Evolutionary conservation across 2,888 invertebrate genomes (phyloP), one percentile per base, ranked within the genome.

Genomic region (Gasteruption jaculator): DNA sequence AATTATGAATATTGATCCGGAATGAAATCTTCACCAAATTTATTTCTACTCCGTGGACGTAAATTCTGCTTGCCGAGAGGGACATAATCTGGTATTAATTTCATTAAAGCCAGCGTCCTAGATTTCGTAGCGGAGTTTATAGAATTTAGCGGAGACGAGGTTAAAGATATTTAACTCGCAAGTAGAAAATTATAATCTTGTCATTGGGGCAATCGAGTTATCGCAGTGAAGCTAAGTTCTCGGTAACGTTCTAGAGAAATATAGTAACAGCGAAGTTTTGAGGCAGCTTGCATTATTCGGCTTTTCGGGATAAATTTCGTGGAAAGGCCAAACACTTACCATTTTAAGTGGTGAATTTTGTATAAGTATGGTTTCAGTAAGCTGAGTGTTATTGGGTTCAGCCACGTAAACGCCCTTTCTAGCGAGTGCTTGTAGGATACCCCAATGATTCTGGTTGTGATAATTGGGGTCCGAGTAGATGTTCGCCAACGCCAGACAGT

Each of bases 391-490:
- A 45, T 85, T 80, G 46, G 86, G 82, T 71, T 92, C 91, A 43
- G 80, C 79, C 52, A 91, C 84, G 64, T 84, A 88, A 45, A 93
- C 86, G 48, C 94, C 93, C 73, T 94, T 94, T 65, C 94, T 79
- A 55, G 89, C 83, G 63, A 96, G 77, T 41, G 91, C 91, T 77
- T 94, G 93, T 65, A 95, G 81, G 67, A 95, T 91, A 69, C 91
- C 88, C 84, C 88, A 88, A 74, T 95, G 94, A 77, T 92, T 94
- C 61, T 93, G 82, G 75, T 88, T 91, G 79, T 91, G 89, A 76
- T 91, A 93, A 75, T 92, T 92, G 48, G 92, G 93, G 76, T 95
- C 94, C 50, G 91, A 90, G 76, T 94, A 95, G 76, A 95, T 88
- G 77, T 92, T 92, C 60, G 90, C 88, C 71, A 95, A 77, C 44